phyloP scores from a whole-genome alignment of 2,888 invertebrate genomes.

The Boloria selene region DNA sequence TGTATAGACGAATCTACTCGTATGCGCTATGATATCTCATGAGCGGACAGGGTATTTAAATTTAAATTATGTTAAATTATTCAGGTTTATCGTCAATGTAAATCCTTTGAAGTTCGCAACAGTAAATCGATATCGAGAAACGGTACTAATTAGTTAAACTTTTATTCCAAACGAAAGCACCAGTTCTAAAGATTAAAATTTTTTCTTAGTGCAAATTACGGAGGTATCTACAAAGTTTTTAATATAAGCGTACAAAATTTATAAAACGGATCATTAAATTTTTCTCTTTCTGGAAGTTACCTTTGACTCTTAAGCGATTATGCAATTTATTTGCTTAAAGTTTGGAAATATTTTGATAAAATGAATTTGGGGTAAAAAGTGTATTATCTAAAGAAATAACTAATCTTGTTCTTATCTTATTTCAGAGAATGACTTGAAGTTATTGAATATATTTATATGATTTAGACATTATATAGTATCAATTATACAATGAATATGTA shows the following conservation, averaged over 20 bases:
- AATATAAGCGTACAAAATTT: conserved; percentile 16
- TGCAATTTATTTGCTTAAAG: conserved; percentile 6
- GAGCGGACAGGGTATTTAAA: too few species aligned
- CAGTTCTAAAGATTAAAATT: conserved; percentile 16
- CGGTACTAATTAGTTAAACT: conserved; percentile 52
- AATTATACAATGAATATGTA: too few species aligned
- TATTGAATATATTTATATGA: too few species aligned
- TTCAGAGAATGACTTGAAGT: too few species aligned
- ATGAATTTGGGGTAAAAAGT: too few species aligned
- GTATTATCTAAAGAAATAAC: too few species aligned
- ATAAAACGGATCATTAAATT: conserved; percentile 1
- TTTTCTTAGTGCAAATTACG: conserved; percentile 19
- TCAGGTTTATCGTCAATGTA: too few species aligned
- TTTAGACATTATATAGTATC: too few species aligned
- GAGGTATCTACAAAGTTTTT: conserved; percentile 23
- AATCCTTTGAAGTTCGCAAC: conserved; percentile 42
- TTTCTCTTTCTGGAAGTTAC: background rate
- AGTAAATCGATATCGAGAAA: conserved; percentile 46
- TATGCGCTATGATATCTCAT: too few species aligned
- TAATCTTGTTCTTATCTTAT: too few species aligned
- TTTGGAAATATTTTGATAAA: background rate
- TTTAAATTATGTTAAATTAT: too few species aligned
- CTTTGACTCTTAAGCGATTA: conserved; percentile 3
- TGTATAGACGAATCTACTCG: too few species aligned
- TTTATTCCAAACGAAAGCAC: conserved; percentile 53